A percentile compares a stretch with the other conserved stretches of the same genome.
Evolutionary conservation across 2,113 vertebrate species (phyloP).

Genomic region (Sminthopsis crassicaudata): DNA sequence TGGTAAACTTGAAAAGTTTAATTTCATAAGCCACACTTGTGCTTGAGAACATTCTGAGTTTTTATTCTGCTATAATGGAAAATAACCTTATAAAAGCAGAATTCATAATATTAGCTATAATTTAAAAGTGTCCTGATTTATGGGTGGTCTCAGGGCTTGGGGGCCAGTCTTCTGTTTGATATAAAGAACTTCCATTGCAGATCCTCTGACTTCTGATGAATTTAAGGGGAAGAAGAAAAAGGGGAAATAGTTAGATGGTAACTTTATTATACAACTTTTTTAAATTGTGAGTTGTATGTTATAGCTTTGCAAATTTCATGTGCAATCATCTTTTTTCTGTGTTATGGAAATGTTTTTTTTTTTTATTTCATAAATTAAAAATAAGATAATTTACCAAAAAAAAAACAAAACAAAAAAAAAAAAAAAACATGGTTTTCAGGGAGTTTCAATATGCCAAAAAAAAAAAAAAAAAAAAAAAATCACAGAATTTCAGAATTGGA

Average conservation of each 20-base stretch:
- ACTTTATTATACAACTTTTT: not conserved
- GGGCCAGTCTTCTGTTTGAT: not conserved
- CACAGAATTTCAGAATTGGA: not conserved
- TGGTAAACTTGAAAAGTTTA: not conserved
- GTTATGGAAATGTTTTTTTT: not conserved
- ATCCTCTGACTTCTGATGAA: not conserved
- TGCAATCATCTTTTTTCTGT: not conserved
- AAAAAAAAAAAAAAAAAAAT: not conserved
- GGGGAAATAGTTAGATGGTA: not conserved
- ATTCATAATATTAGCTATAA: not conserved
- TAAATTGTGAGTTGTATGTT: not conserved
- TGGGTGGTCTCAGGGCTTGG: not conserved
- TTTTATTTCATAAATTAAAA: not conserved
- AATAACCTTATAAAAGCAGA: not conserved
- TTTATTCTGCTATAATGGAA: not conserved
- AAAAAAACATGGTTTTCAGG: not conserved
- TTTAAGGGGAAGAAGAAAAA: not conserved
- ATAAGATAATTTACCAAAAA: not conserved
- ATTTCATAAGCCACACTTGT: not conserved
- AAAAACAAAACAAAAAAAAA: not conserved
- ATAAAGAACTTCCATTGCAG: not conserved
- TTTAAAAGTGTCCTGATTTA: not conserved
- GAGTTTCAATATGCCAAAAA: not conserved
- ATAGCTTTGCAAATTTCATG: not conserved
- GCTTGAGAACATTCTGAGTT: not conserved